Percentiles rank a stretch among this genome's conserved stretches.
Evolutionary conservation across 2,113 vertebrate genomes (phyloP).

Genomic region (Turnix velox): DNA sequence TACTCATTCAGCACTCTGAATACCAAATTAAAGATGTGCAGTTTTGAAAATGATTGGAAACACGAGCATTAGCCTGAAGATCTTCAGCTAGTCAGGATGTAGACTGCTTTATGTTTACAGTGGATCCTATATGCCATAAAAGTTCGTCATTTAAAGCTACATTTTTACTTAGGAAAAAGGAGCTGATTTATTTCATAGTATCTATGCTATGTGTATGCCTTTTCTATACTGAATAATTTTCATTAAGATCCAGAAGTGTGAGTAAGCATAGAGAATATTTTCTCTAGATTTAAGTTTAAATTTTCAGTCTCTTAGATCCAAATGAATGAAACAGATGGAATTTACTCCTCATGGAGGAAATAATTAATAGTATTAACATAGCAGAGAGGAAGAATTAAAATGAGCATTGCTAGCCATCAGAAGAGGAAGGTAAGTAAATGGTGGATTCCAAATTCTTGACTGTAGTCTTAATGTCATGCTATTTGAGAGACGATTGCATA

Average conservation of each 20-base stretch:
- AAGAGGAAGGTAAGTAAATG: neutral
- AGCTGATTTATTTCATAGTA: neutral
- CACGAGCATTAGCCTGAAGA: neutral
- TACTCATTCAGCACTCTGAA: neutral
- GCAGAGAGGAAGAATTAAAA: neutral
- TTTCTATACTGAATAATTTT: neutral
- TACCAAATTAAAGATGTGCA: neutral
- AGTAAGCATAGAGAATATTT: neutral
- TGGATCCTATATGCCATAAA: neutral
- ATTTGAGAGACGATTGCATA: neutral
- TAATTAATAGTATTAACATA: neutral
- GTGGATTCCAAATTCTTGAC: neutral
- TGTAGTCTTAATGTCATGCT: neutral
- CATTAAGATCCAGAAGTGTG: neutral
- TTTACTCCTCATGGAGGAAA: neutral
- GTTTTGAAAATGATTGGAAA: neutral
- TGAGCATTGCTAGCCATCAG: neutral
- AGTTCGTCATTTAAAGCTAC: neutral
- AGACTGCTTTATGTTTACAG: neutral
- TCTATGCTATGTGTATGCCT: neutral
- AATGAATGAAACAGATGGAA: neutral
- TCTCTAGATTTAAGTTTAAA: neutral
- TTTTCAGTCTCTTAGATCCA: neutral
- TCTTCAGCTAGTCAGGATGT: neutral
- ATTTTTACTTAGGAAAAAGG: neutral